Conservation (phyloP, 2,888 invertebrate species). For the Phortica okadai region DNA sequence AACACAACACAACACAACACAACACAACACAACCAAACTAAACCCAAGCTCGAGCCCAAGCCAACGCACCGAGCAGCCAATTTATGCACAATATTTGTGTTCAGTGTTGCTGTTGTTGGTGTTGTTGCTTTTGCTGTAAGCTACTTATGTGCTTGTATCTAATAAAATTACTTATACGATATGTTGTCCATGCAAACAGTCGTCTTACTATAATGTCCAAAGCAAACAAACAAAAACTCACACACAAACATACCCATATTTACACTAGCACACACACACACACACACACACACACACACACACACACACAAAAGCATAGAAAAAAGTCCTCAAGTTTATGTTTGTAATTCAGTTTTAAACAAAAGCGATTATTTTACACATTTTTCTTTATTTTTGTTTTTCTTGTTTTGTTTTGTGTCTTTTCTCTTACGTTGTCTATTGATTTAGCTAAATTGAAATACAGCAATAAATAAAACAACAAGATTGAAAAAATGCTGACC, state of each 20-base stretch:
- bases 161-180: slow-evolving; percentile 2
- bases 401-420: neutral
- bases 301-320: neutral
- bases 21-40: too few species aligned
- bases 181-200: slow-evolving; percentile 4
- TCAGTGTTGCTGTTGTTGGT: too few species aligned
- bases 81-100: too few species aligned
- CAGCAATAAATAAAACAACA: too few species aligned
- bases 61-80: too few species aligned
- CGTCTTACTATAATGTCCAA: neutral
- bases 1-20: too few species aligned
- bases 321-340: neutral
- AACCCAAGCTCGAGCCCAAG: too few species aligned
- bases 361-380: neutral
- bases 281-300: slow-evolving; percentile 1
- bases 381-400: neutral
- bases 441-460: neutral
- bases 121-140: neutral
- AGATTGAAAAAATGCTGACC: too few species aligned
- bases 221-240: neutral
- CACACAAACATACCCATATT: neutral
- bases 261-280: neutral
- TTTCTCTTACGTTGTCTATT: neutral
- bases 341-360: slow-evolving; percentile 6
- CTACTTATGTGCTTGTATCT: slow-evolving; percentile 6